Conservation (phyloP, 2,888 invertebrate genomes). For the Trichogramma dendrolimi region DNA sequence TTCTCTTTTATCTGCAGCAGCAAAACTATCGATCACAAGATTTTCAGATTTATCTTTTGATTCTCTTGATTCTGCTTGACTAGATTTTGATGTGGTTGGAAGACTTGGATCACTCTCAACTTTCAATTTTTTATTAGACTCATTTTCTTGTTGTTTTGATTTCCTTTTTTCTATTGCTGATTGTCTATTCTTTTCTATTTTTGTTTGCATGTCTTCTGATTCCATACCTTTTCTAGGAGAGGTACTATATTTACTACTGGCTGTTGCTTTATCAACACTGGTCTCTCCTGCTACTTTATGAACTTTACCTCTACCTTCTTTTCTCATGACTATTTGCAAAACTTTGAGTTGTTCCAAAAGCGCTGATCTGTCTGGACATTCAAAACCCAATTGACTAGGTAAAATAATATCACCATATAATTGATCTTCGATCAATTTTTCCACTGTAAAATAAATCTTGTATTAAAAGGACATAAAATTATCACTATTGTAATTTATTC, state of each 20-base stretch:
- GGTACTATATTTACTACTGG: conserved; percentile 9
- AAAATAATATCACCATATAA: conserved; percentile 49
- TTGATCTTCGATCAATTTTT: conserved; percentile 64
- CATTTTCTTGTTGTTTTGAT: conserved; percentile 35
- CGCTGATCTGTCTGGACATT: conserved; percentile 38
- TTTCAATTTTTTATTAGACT: conserved; percentile 29
- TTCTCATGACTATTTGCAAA: conserved; percentile 52
- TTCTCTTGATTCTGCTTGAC: background rate
- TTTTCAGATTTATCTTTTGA: conserved; percentile 2
- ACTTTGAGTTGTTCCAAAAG: conserved; percentile 43
- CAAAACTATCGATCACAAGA: conserved; percentile 16
- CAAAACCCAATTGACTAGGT: conserved; percentile 40
- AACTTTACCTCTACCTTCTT: conserved; percentile 36
- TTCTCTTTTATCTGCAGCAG: conserved; percentile 14
- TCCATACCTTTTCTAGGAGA: background rate
- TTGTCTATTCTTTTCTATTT: conserved; percentile 37
- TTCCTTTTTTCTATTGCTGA: conserved; percentile 29
- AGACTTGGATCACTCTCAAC: background rate
- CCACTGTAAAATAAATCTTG: conserved; percentile 56
- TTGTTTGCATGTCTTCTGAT: conserved; percentile 32
- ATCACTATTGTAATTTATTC: conserved; percentile 4
- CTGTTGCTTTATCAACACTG: background rate
- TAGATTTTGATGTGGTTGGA: conserved; percentile 12
- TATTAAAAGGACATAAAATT: conserved; percentile 19
- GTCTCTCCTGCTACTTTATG: background rate